Percentiles rank a stretch among this genome's conserved stretches.
These are phyloP conservation scores for Drosophila kohkoa DNA, from an alignment of 1,140 invertebrate genomes.

Conservation along the genomic window DNA sequence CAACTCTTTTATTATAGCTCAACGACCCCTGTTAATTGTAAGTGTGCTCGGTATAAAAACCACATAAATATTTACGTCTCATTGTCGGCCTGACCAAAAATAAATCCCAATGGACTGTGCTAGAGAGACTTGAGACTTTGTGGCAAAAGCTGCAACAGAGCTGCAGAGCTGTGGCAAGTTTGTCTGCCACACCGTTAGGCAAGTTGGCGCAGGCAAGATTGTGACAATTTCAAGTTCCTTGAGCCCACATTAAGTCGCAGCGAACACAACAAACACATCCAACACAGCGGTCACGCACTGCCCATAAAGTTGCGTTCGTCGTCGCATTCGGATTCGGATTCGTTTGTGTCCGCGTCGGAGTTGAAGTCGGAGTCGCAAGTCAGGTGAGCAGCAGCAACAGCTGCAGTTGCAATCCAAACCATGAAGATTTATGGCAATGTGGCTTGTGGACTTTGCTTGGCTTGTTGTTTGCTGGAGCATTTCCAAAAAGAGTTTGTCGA, in stretches of 20 bases:
- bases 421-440: slow-evolving; percentile 72
- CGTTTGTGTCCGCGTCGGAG: slow-evolving; percentile 19
- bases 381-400: slow-evolving; percentile 43
- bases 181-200: slow-evolving; percentile 65
- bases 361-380: slow-evolving; percentile 32
- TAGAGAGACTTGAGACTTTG: background rate
- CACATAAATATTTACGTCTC: slow-evolving; percentile 41
- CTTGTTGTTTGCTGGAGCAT: slow-evolving; percentile 28
- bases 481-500: slow-evolving; percentile 68
- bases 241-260: slow-evolving; percentile 71
- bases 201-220: slow-evolving; percentile 29
- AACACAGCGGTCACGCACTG: slow-evolving; percentile 59
- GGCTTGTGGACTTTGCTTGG: slow-evolving; percentile 11
- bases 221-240: slow-evolving; percentile 81
- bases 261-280: slow-evolving; percentile 9
- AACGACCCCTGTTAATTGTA: background rate
- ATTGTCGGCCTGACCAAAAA: slow-evolving; percentile 54
- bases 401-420: slow-evolving; percentile 41
- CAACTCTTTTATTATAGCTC: background rate
- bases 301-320: slow-evolving; percentile 51
- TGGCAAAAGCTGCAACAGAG: background rate
- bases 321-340: slow-evolving; percentile 3
- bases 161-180: slow-evolving; percentile 14
- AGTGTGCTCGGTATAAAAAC: slow-evolving; percentile 12
- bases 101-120: slow-evolving; percentile 35